phyloP scores from a whole-genome alignment of 2,113 vertebrate genomes.

The Cryptomyrus ogoouensis region DNA sequence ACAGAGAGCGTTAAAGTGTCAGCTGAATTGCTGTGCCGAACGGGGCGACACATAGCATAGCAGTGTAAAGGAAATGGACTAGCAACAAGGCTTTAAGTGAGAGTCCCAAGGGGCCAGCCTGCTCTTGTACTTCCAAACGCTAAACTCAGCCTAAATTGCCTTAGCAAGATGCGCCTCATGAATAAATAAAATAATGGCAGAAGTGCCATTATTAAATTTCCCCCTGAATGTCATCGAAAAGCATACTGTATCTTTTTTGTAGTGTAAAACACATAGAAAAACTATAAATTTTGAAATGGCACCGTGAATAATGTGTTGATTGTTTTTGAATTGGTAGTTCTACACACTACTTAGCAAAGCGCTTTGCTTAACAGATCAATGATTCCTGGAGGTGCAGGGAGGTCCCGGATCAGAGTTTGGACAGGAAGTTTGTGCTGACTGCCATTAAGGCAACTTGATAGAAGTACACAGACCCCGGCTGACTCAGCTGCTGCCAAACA shows the following conservation, averaged over 20 bases:
- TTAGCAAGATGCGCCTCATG: neutral
- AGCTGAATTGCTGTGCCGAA: neutral
- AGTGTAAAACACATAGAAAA: neutral
- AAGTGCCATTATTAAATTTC: neutral
- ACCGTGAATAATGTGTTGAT: neutral
- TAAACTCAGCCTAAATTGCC: neutral
- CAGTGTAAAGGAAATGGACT: neutral
- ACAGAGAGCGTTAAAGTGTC: neutral
- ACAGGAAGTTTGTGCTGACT: slow-evolving; percentile 6
- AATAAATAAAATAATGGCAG: neutral
- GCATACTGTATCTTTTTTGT: neutral
- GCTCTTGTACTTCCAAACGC: neutral
- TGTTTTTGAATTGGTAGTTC: neutral
- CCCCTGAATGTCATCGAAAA: neutral
- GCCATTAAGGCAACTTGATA: neutral
- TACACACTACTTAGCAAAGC: neutral
- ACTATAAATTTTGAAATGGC: neutral
- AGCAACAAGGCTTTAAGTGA: neutral
- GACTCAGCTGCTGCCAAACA: slow-evolving; percentile 17
- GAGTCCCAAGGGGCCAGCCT: neutral
- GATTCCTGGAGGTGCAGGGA: neutral
- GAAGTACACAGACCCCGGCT: neutral
- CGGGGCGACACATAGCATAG: neutral
- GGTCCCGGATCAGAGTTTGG: neutral
- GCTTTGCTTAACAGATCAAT: neutral